Evolutionary conservation across 1,140 invertebrate species (phyloP).

Genomic region (Listronotus oregonensis): DNA sequence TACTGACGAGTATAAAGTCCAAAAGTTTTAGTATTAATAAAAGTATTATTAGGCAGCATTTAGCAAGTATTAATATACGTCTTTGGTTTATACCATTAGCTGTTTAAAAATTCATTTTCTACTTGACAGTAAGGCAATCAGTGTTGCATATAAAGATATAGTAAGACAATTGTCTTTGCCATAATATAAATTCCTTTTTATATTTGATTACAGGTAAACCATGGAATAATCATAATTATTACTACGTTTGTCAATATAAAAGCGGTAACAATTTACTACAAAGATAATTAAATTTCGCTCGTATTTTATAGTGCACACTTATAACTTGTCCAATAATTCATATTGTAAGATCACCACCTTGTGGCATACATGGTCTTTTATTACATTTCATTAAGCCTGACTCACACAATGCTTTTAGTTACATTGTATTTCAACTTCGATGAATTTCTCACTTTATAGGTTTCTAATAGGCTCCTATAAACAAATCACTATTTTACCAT

Average conservation of each 20-base stretch:
- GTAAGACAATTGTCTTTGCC: neutral
- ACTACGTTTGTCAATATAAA: conserved; percentile 31
- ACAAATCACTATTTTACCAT: too few species aligned
- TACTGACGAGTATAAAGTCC: too few species aligned
- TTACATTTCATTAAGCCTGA: conserved; percentile 32
- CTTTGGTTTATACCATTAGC: too few species aligned
- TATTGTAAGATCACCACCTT: conserved; percentile 35
- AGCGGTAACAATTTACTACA: conserved; percentile 29
- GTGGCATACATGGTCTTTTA: conserved; percentile 37
- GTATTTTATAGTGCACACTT: conserved; percentile 37
- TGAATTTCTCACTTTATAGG: neutral
- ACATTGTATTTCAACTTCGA: conserved; percentile 15
- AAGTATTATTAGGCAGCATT: too few species aligned
- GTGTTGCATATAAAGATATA: too few species aligned
- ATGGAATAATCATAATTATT: conserved; percentile 32
- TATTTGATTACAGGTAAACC: conserved; percentile 25
- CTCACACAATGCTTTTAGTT: conserved; percentile 24
- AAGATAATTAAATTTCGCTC: conserved; percentile 38
- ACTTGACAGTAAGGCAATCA: too few species aligned
- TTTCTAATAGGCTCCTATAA: neutral
- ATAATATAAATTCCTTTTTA: neutral
- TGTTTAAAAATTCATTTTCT: too few species aligned
- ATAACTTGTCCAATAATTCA: conserved; percentile 40
- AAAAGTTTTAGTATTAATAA: too few species aligned
- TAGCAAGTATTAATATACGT: too few species aligned